Percentiles rank a stretch among this genome's conserved stretches.
These are phyloP conservation scores for Hydractinia echinata DNA, from an alignment of 30 jellyfish, hydroid and myxozoan genomes.

Conservation along the genomic window DNA sequence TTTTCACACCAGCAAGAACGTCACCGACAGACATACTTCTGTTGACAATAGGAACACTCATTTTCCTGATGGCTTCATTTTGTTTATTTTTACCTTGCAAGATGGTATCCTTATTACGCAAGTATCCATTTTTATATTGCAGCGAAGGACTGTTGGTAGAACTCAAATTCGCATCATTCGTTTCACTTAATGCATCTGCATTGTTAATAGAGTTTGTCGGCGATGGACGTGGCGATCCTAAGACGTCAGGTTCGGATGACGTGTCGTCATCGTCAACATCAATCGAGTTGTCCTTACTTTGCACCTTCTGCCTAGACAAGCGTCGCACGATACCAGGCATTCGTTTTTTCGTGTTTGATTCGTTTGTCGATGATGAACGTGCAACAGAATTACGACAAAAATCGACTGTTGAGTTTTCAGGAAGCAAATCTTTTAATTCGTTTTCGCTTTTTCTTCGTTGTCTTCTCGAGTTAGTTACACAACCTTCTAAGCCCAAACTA, in stretches of 20 bases:
- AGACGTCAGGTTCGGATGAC: background rate
- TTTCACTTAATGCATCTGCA: no score
- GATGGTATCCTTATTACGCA: background rate
- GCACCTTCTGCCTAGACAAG: background rate
- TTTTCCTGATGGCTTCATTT: background rate
- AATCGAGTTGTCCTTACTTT: no score
- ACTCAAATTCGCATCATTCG: no score
- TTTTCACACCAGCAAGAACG: conserved; percentile 6
- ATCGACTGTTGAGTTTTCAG: background rate
- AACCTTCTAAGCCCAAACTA: background rate
- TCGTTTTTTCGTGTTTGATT: background rate
- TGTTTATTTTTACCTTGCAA: conserved; percentile 4
- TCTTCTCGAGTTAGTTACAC: background rate
- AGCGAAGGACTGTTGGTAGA: no score
- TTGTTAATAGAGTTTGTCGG: no score
- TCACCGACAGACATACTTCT: conserved; percentile 22
- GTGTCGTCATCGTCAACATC: conserved; percentile 6
- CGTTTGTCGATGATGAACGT: background rate
- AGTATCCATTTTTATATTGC: no score
- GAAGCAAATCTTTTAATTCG: background rate
- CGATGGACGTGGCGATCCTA: no score
- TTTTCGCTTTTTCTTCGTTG: background rate
- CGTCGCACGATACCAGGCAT: conserved; percentile 5
- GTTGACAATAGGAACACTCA: conserved; percentile 2
- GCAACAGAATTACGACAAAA: background rate